A percentile compares a stretch with the other conserved stretches of the same genome.
These are phyloP conservation scores for Chymomyza costata DNA, from an alignment of 1,140 invertebrate genomes.

Conservation along the genomic window DNA sequence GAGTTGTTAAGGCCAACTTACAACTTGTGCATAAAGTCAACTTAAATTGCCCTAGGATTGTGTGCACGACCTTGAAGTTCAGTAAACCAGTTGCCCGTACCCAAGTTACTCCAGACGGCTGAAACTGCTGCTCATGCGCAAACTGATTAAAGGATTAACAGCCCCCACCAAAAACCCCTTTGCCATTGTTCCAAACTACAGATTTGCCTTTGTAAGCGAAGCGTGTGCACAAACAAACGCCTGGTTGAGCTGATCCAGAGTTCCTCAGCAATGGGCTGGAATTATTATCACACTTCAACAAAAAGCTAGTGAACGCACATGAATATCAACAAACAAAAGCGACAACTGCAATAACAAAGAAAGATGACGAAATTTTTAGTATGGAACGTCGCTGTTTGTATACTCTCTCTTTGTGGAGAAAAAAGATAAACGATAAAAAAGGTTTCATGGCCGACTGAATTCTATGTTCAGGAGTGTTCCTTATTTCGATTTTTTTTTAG, in stretches of 20 bases:
- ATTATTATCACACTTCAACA: constrained; percentile 65
- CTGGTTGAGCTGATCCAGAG: constrained; percentile 22
- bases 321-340: constrained; percentile 51
- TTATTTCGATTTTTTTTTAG: no score
- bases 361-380: no score
- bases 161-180: no score
- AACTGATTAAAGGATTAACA: constrained; percentile 67
- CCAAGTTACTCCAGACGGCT: no score
- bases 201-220: constrained; percentile 22
- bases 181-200: constrained; percentile 22
- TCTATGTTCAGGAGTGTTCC: no score
- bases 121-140: neutral
- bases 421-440: no score
- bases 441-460: no score
- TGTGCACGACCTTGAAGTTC: no score
- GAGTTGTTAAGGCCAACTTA: constrained; percentile 41
- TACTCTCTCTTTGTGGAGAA: no score
- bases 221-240: constrained; percentile 46
- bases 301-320: constrained; percentile 34
- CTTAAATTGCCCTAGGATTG: no score
- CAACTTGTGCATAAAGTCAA: constrained; percentile 8
- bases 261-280: constrained; percentile 8
- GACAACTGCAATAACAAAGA: constrained; percentile 41
- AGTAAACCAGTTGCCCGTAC: constrained; percentile 49
- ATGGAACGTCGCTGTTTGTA: no score